Conservation (phyloP, 2,113 vertebrate genomes). For the Varanus salvator region DNA sequence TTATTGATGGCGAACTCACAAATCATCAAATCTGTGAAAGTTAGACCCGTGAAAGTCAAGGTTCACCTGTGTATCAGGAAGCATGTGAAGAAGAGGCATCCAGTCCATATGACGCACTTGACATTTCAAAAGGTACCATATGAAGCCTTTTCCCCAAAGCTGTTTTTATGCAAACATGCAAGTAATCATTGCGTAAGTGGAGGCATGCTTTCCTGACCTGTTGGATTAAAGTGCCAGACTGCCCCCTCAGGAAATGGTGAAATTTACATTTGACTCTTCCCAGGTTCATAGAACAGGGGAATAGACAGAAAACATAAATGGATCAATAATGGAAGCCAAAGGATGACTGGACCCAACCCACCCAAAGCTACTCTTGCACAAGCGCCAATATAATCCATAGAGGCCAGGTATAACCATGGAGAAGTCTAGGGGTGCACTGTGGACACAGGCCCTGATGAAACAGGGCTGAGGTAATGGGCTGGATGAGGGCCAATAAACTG, state of each 20-base stretch:
- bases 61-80: background rate
- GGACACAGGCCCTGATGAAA: background rate
- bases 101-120: background rate
- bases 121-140: background rate
- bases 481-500: too few species aligned
- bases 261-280: background rate
- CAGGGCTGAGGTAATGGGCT: too few species aligned
- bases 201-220: background rate
- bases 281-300: background rate
- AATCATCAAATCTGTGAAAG: too few species aligned
- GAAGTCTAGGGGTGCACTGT: background rate
- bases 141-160: background rate
- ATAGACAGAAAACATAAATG: background rate
- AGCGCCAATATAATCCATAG: background rate
- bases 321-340: background rate
- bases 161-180: background rate
- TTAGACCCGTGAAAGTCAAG: too few species aligned
- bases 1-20: too few species aligned
- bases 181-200: background rate
- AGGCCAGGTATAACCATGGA: background rate
- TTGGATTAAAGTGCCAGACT: background rate
- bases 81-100: background rate
- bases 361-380: background rate
- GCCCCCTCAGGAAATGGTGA: background rate
- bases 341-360: too few species aligned